Evolutionary conservation across 2,113 vertebrate species (phyloP).

Genomic region (Myotis brandtii): DNA sequence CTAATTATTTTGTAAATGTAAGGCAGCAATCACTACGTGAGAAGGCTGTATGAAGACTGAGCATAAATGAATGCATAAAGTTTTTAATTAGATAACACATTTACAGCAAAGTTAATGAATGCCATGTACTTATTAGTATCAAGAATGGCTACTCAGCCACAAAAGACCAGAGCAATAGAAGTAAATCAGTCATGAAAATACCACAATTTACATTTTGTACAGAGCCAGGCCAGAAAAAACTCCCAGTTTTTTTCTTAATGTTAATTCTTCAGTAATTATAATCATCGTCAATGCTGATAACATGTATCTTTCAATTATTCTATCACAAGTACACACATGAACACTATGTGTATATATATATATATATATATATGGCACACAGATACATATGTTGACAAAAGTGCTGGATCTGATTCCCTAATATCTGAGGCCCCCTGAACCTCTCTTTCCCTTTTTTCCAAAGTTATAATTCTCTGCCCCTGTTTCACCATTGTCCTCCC

Average conservation of each 20-base stretch:
- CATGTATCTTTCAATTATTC: neutral
- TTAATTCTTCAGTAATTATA: neutral
- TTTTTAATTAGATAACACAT: slow-evolving; percentile 19
- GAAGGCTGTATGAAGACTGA: neutral
- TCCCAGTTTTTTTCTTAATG: neutral
- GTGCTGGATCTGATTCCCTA: neutral
- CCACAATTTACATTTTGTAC: neutral
- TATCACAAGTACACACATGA: neutral
- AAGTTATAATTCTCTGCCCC: neutral
- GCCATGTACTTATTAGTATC: neutral
- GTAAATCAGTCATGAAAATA: neutral
- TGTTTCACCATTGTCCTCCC: neutral
- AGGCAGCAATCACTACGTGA: neutral
- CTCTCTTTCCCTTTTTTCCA: neutral
- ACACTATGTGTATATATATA: neutral
- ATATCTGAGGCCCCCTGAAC: neutral
- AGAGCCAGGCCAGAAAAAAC: neutral
- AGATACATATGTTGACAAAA: neutral
- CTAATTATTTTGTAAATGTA: neutral
- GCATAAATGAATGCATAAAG: neutral
- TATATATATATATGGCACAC: neutral
- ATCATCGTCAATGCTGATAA: neutral
- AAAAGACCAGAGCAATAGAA: neutral
- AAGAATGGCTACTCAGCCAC: neutral
- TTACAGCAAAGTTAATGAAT: neutral